These are phyloP conservation scores for Tachysurus vachellii DNA, from an alignment of 2,113 vertebrate species.

Conservation along the genomic window DNA sequence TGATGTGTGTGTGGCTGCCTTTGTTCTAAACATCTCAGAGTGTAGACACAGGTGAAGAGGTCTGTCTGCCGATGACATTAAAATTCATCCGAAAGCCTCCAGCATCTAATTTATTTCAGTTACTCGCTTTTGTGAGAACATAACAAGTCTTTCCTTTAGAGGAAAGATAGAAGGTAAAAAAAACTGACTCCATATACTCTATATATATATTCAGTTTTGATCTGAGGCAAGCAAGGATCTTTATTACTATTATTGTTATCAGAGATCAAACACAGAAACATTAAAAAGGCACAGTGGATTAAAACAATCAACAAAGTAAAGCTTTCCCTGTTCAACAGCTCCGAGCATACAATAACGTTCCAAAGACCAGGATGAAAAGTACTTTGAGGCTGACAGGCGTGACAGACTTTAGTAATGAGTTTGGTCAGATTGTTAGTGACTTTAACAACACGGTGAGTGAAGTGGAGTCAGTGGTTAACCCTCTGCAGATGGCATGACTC, in stretches of 20 bases:
- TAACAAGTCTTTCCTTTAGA: conserved; percentile 24
- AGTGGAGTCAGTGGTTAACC: conserved; percentile 37
- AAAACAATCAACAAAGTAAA: conserved; percentile 4
- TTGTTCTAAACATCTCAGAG: not conserved
- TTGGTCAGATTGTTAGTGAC: conserved; percentile 21
- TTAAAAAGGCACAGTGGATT: not conserved
- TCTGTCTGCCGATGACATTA: conserved; percentile 46
- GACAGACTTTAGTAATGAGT: conserved; percentile 35
- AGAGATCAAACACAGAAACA: conserved; percentile 12
- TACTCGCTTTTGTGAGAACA: conserved; percentile 6
- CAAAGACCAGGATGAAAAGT: conserved; percentile 14
- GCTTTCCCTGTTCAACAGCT: conserved; percentile 3
- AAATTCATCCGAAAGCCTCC: conserved; percentile 43
- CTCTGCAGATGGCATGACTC: conserved; percentile 28
- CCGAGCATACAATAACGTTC: conserved; percentile 1
- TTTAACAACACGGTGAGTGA: not conserved
- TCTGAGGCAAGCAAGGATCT: not conserved
- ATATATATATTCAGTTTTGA: not conserved
- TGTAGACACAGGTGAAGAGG: conserved; percentile 37
- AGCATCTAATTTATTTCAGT: conserved; percentile 47
- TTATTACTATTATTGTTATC: not conserved
- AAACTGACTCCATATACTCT: no score
- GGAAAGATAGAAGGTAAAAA: not conserved
- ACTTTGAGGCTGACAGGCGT: conserved; percentile 14
- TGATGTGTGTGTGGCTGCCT: conserved; percentile 22